Evolutionary conservation across 92 coral and sea anemone species (phyloP).

Genomic region (Pocillopora grandis): DNA sequence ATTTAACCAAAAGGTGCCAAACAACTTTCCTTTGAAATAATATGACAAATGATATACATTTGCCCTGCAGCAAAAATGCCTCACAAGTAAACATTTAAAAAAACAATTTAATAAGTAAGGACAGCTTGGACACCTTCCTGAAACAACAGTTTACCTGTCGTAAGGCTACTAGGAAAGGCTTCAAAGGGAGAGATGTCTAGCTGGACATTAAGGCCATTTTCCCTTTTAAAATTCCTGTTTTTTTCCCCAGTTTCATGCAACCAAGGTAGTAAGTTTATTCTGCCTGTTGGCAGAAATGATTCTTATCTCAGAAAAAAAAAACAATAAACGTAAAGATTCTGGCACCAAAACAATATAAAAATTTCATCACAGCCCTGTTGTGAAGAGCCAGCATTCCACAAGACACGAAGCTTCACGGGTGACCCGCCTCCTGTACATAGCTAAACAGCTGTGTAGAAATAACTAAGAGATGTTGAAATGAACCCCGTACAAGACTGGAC

Average conservation of each 20-base stretch:
- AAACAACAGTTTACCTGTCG: constrained; percentile 18
- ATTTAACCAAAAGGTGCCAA: not conserved
- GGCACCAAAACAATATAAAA: constrained; percentile 13
- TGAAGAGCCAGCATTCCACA: constrained; percentile 3
- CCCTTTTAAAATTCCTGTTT: not conserved
- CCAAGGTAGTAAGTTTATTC: not conserved
- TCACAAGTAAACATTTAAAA: not conserved
- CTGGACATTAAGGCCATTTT: not conserved
- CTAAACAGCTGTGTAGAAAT: not conserved
- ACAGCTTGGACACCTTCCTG: constrained; percentile 5
- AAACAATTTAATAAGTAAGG: constrained; percentile 6
- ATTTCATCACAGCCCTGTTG: constrained; percentile 5
- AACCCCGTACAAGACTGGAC: not conserved
- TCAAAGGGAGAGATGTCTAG: not conserved
- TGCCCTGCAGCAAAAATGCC: not conserved
- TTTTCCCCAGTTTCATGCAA: not conserved
- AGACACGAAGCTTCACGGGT: not conserved
- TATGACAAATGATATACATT: not conserved
- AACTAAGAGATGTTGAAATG: not conserved
- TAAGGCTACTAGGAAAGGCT: not conserved
- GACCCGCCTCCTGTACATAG: not conserved
- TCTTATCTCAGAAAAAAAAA: not conserved
- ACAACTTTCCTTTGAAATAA: not conserved
- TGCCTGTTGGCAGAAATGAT: not conserved
- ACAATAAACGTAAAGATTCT: not conserved